Conservation (phyloP, 2,113 vertebrate genomes). For the Peromyscus californicus region DNA sequence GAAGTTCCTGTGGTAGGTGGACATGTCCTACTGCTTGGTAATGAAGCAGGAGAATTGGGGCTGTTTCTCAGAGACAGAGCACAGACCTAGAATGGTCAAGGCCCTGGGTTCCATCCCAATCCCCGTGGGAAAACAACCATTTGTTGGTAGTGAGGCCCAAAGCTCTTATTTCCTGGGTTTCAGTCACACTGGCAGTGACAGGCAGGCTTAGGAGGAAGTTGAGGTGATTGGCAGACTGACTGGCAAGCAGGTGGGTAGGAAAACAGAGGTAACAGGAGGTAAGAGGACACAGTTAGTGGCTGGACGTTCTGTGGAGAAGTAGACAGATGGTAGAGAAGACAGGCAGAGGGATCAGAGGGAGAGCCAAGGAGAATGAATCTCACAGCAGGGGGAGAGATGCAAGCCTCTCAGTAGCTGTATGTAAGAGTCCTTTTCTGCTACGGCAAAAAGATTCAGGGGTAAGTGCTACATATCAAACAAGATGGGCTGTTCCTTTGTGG, state of each 20-base stretch:
- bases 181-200: background rate
- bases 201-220: background rate
- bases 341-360: background rate
- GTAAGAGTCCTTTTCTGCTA: background rate
- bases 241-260: background rate
- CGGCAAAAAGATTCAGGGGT: background rate
- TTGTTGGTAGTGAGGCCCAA: background rate
- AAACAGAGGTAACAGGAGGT: background rate
- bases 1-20: background rate
- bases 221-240: background rate
- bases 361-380: background rate
- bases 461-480: background rate
- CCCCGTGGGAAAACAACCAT: background rate
- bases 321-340: background rate
- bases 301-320: background rate
- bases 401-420: background rate
- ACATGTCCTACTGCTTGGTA: background rate
- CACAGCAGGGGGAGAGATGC: background rate
- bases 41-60: background rate
- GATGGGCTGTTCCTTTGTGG: background rate
- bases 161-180: background rate
- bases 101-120: background rate
- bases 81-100: background rate
- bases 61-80: background rate
- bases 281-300: background rate